Evolutionary conservation across 2,797 vertebrate species (phyloP), one percentile per base, ranked within the genome.

Genomic region (Sebastolobus alascanus): DNA sequence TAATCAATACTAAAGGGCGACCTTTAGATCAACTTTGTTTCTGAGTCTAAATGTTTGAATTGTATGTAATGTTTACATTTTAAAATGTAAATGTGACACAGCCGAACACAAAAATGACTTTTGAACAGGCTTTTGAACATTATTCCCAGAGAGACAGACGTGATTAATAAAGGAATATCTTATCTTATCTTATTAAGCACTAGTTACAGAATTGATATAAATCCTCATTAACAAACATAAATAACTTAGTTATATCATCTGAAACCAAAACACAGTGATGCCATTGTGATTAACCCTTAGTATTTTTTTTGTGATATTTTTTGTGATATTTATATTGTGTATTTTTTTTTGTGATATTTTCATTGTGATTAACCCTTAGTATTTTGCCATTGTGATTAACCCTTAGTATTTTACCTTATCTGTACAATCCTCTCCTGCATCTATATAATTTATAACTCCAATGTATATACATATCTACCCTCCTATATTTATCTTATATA

Each of bases 251-350:
- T 68, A 4, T 33, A 37, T 59, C 31, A 59, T 35, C 13, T 58
- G 20, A 80, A 56, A 68, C 16, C 11, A 38, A 64, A 56, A 22
- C 31, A 69, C 54, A 50, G 13, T 29, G 16, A 55, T 27, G 46
- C 29, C 16, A 69, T 61, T 68, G 13, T 31, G 46, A 79, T 38
- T n/a, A n/a, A n/a, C n/a, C n/a, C n/a, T n/a, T n/a, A n/a, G n/a
- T n/a, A n/a, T n/a, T n/a, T n/a, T n/a, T n/a, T n/a, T n/a, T n/a
- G n/a, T n/a, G n/a, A n/a, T n/a, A n/a, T n/a, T n/a, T n/a, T n/a
- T n/a, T n/a, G n/a, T n/a, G n/a, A n/a, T n/a, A n/a, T n/a, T n/a
- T n/a, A n/a, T n/a, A n/a, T n/a, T n/a, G n/a, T n/a, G n/a, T n/a
- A n/a, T n/a, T n/a, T n/a, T n/a, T n/a, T n/a, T n/a, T n/a, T n/a